Conservation (phyloP, 2,888 invertebrate species). For the Brachycybe producta region DNA sequence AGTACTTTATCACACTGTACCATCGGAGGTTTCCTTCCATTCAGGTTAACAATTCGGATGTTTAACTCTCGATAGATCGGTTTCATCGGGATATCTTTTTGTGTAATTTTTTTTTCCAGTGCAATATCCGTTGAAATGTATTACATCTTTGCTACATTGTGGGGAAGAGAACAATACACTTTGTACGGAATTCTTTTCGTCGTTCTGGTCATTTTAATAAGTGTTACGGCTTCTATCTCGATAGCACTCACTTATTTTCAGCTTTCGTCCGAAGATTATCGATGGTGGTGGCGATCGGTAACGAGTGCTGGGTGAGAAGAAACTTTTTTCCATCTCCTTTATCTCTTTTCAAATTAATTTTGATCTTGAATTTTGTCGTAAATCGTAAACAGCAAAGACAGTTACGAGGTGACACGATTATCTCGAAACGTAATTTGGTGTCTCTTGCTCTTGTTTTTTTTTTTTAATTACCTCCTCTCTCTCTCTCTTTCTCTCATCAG, state of each 20-base stretch:
- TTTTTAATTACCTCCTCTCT: no score
- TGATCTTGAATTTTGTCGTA: neutral
- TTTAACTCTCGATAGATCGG: neutral
- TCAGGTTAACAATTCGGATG: constrained; percentile 31
- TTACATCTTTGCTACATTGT: constrained; percentile 41
- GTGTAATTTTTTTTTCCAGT: constrained; percentile 27
- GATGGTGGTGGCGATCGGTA: constrained; percentile 43
- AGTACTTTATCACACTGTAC: constrained; percentile 36
- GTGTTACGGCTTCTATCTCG: constrained; percentile 40
- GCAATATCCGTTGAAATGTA: constrained; percentile 42
- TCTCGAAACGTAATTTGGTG: no score
- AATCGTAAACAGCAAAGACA: no score
- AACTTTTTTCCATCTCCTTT: no score
- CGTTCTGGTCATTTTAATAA: constrained; percentile 38
- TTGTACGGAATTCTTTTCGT: constrained; percentile 39
- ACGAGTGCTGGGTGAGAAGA: constrained; percentile 39
- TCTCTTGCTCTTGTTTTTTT: no score
- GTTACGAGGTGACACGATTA: no score
- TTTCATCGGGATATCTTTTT: neutral
- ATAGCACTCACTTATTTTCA: constrained; percentile 42
- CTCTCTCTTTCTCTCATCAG: no score
- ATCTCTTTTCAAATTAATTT: neutral
- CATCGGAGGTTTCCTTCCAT: constrained; percentile 41
- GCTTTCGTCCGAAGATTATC: constrained; percentile 39
- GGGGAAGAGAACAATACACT: constrained; percentile 42